A percentile compares a stretch with the other conserved stretches of the same genome.
These are phyloP conservation scores for Hypsopygia costalis DNA, from an alignment of 2,888 invertebrate species.

Conservation along the genomic window DNA sequence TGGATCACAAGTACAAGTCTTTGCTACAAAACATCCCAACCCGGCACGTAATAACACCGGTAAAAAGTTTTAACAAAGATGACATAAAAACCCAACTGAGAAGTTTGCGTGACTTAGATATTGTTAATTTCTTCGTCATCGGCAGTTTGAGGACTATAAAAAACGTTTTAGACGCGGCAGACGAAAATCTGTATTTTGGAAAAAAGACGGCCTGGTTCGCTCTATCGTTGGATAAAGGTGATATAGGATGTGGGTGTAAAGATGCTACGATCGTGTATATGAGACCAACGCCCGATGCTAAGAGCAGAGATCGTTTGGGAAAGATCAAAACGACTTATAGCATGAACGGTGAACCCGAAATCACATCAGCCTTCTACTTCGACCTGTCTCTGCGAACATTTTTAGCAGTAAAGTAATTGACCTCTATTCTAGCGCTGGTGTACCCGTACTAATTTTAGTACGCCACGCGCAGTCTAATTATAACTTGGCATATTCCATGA, in stretches of 20 bases:
- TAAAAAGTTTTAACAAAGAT: constrained; percentile 79
- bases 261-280: constrained; percentile 89
- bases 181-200: constrained; percentile 88
- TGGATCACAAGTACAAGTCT: constrained; percentile 97
- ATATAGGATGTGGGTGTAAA: constrained; percentile 86
- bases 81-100: constrained; percentile 85
- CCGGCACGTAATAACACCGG: constrained; percentile 90
- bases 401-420: constrained; percentile 85
- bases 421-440: constrained; percentile 48
- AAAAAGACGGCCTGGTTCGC: constrained; percentile 94
- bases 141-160: constrained; percentile 87
- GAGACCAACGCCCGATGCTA: constrained; percentile 85
- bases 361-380: constrained; percentile 92
- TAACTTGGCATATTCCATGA: constrained; percentile 64
- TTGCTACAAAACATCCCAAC: constrained; percentile 94
- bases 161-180: constrained; percentile 84
- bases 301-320: constrained; percentile 85
- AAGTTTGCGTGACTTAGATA: constrained; percentile 88
- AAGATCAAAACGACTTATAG: constrained; percentile 86
- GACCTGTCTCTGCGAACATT: constrained; percentile 89
- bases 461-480: constrained; percentile 59
- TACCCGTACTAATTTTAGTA: constrained; percentile 44
- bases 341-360: constrained; percentile 86
- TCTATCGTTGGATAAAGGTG: constrained; percentile 87
- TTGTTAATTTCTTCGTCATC: constrained; percentile 93